phyloP scores from a whole-genome alignment of 2,113 vertebrate genomes.

The Dendrocopos noguchii region DNA sequence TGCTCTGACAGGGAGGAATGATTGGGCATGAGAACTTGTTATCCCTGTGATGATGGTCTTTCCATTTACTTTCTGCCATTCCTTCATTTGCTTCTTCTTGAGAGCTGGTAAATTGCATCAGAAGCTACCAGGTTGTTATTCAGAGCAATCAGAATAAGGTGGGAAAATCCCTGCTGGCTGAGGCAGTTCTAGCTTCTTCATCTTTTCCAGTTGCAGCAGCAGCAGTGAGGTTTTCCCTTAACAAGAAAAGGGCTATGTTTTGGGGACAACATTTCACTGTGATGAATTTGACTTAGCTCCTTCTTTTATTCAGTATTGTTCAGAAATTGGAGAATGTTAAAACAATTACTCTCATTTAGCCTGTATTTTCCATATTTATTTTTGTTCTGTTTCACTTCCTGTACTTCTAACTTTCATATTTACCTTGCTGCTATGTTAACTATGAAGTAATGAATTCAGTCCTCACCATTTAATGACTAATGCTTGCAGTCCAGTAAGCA shows the following conservation, averaged over 20 bases:
- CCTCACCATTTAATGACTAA: neutral
- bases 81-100: fast-evolving
- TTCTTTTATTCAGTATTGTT: neutral
- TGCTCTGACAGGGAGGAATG: neutral
- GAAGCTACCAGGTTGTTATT: neutral
- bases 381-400: neutral
- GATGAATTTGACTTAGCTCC: neutral
- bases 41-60: neutral
- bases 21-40: neutral
- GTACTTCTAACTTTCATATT: neutral
- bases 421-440: no score
- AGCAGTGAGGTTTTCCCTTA: neutral
- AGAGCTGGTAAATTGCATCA: neutral
- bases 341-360: neutral
- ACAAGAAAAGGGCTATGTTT: neutral
- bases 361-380: neutral
- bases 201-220: neutral
- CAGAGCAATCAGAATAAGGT: neutral
- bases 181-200: neutral
- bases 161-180: neutral
- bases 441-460: neutral
- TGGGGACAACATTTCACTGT: neutral
- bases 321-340: neutral
- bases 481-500: neutral
- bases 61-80: neutral